Evolutionary conservation across 1,140 invertebrate genomes (phyloP).

Genomic region (Orchesella cincta): DNA sequence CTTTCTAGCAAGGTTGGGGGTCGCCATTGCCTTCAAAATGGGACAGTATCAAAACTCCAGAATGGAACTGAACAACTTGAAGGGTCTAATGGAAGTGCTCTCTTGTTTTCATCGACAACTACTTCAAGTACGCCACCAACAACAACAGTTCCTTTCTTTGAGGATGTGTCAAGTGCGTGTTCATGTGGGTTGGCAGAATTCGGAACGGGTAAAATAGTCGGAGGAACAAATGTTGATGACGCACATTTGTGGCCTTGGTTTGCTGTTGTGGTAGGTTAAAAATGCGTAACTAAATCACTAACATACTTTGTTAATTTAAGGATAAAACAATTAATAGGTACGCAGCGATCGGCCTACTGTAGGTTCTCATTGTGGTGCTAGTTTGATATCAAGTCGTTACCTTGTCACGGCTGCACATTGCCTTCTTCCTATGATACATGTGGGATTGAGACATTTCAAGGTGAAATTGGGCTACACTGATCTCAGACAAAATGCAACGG

Average conservation of each 20-base stretch:
- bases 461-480: not conserved
- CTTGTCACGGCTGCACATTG: not conserved
- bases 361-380: constrained; percentile 4
- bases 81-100: no score
- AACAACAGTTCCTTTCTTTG: no score
- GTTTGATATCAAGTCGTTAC: not conserved
- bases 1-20: no score
- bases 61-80: no score
- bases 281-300: not conserved
- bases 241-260: not conserved
- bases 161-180: no score
- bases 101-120: no score
- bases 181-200: not conserved
- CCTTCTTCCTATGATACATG: not conserved
- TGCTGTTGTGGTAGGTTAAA: not conserved
- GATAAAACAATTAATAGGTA: not conserved
- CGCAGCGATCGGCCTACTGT: not conserved
- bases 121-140: no score
- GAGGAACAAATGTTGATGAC: not conserved
- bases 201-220: not conserved
- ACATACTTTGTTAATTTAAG: not conserved
- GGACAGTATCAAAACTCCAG: no score
- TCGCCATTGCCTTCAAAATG: no score
- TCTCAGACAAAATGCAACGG: not conserved
- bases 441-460: not conserved